These are phyloP conservation scores for Syritta pipiens DNA, from an alignment of 2,888 invertebrate species.

Conservation along the genomic window DNA sequence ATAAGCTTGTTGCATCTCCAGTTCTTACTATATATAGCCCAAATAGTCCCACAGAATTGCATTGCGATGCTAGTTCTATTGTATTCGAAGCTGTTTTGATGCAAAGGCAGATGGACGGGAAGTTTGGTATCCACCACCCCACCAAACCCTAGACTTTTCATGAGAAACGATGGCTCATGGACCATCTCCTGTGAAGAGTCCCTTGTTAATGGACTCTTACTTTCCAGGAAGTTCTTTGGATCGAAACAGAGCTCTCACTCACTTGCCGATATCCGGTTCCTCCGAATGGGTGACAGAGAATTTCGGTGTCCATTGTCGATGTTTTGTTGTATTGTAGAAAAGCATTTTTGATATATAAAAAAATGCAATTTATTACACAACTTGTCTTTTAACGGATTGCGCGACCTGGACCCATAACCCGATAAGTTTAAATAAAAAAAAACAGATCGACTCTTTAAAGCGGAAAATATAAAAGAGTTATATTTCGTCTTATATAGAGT, in stretches of 20 bases:
- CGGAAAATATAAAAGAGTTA: no score
- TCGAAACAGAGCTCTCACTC: no score
- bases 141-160: background rate
- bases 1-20: slow-evolving; percentile 1
- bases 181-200: background rate
- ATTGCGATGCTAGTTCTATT: slow-evolving; percentile 69
- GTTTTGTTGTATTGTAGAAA: no score
- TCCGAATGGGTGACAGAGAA: no score
- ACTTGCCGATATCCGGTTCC: no score
- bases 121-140: slow-evolving; percentile 28
- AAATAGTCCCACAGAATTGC: slow-evolving; percentile 15
- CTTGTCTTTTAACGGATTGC: background rate
- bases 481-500: no score
- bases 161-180: background rate
- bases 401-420: no score
- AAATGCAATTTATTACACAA: background rate
- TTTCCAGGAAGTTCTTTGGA: no score
- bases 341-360: no score
- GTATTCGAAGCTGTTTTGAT: slow-evolving; percentile 67
- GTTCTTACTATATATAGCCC: background rate
- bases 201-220: no score
- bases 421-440: no score
- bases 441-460: background rate
- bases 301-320: no score
- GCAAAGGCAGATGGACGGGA: slow-evolving; percentile 63